phyloP scores from a whole-genome alignment of 2,797 vertebrate species.

The Girardinus metallicus region DNA sequence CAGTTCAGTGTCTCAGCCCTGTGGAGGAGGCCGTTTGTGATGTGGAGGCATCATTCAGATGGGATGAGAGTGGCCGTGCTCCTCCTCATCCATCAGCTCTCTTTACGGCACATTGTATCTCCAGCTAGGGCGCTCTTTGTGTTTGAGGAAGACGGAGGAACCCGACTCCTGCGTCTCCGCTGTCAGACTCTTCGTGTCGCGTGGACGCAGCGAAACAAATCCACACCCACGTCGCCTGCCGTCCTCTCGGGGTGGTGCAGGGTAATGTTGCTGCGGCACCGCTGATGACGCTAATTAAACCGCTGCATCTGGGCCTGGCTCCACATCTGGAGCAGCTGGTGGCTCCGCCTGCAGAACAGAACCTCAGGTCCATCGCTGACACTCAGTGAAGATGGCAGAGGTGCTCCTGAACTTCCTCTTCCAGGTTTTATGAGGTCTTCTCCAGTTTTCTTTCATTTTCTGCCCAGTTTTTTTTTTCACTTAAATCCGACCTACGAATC shows the following conservation, averaged over 20 bases:
- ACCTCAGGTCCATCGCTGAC: constrained; percentile 3
- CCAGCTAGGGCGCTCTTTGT: constrained; percentile 64
- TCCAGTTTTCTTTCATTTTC: background rate
- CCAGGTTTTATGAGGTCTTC: background rate
- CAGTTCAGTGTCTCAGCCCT: constrained; percentile 20
- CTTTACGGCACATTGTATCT: constrained; percentile 67
- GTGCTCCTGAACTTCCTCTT: background rate
- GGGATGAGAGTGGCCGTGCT: constrained; percentile 36
- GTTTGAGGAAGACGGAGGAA: constrained; percentile 57
- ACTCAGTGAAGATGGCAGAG: constrained; percentile 37
- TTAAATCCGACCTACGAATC: background rate
- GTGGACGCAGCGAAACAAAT: constrained; percentile 46
- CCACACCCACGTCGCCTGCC: constrained; percentile 52
- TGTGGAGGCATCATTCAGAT: constrained; percentile 48
- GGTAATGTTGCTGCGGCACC: constrained; percentile 74
- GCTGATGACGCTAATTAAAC: constrained; percentile 82
- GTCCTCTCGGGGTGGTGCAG: constrained; percentile 55
- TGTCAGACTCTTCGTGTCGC: constrained; percentile 29
- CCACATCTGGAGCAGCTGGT: constrained; percentile 80
- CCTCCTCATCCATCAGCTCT: constrained; percentile 57
- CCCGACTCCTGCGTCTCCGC: constrained; percentile 15
- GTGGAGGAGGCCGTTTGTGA: constrained; percentile 43
- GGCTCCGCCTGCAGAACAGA: constrained; percentile 42
- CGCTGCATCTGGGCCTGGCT: constrained; percentile 72
- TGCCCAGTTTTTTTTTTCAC: background rate